These are phyloP conservation scores for Meghimatium bilineatum DNA, from an alignment of 2,888 invertebrate species.

Conservation along the genomic window DNA sequence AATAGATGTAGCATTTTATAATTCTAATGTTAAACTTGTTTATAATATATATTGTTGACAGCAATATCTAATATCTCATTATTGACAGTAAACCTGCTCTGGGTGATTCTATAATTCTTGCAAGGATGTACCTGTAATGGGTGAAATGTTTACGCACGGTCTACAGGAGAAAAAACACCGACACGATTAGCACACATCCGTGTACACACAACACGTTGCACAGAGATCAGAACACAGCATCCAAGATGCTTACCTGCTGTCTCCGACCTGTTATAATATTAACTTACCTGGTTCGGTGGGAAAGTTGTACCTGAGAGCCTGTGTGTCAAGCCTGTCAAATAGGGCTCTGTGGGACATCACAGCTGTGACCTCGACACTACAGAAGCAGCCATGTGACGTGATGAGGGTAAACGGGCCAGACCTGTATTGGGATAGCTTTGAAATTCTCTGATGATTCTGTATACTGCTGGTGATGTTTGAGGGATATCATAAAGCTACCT, in stretches of 20 bases:
- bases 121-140: too few species aligned
- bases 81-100: too few species aligned
- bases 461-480: background rate
- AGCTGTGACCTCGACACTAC: slow-evolving; percentile 8
- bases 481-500: background rate
- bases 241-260: background rate
- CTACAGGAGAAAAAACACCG: background rate
- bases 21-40: too few species aligned
- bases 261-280: background rate
- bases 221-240: background rate
- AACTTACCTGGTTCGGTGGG: background rate
- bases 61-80: too few species aligned
- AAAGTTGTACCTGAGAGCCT: background rate
- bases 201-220: background rate
- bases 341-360: slow-evolving; percentile 12
- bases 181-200: background rate
- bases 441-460: background rate
- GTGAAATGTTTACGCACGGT: too few species aligned
- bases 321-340: background rate
- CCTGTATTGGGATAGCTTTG: background rate
- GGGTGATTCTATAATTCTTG: too few species aligned
- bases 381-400: background rate
- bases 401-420: background rate
- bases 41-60: too few species aligned
- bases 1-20: too few species aligned